Evolutionary conservation across 92 coral and sea anemone genomes (phyloP), one percentile per base, ranked within the genome.

Genomic region (Umimayanthus chanpuru): DNA sequence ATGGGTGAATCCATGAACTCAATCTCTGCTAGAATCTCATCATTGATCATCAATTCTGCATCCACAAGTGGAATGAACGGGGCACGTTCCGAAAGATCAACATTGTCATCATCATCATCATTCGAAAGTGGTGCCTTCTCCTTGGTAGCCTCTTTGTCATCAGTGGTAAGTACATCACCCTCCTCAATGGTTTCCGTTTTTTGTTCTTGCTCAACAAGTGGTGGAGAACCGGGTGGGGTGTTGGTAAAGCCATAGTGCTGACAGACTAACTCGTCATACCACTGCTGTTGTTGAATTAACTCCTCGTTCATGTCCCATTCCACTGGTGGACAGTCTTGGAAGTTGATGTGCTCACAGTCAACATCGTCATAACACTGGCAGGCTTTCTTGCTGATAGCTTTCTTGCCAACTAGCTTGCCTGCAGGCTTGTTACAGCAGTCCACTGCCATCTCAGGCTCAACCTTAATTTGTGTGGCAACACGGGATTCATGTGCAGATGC

Each of bases 1-100:
- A 93, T 85, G 6, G 98, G 94, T 0, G 98, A 91, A 83, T 93
- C 94, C 64, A 92, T 90, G 77, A 91, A 92, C 25, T 94, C 90
- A 14, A 95, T 92, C 55, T 95, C 98, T 28, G 93, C 93, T 9
- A 95, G 74, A 85, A 93, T 61, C 21, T 91, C 91, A 55, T 93
- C 94, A 79, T 95, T 92, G 41, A 92, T 89, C 78, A 92, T 91
- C 90, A 97, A 81, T n/a, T 83, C 94, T 1, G 98, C 83, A 77
- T 97, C 98, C 14, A 87, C 92, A 58, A 85, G 96, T 21, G 99
- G 99, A 64, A 97, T 95, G 88, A 95, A 97, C 12, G 99, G 99
- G 14, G 99, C 99, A 23, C 96, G 95, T 14, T 96, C 94, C 0
- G 93, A 91, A 36, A 92, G 89, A 86, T 92, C 92, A 30, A 84